A percentile compares a stretch with the other conserved stretches of the same genome.
Conservation (phyloP, 1,140 invertebrate genomes). For the Proales similis region DNA sequence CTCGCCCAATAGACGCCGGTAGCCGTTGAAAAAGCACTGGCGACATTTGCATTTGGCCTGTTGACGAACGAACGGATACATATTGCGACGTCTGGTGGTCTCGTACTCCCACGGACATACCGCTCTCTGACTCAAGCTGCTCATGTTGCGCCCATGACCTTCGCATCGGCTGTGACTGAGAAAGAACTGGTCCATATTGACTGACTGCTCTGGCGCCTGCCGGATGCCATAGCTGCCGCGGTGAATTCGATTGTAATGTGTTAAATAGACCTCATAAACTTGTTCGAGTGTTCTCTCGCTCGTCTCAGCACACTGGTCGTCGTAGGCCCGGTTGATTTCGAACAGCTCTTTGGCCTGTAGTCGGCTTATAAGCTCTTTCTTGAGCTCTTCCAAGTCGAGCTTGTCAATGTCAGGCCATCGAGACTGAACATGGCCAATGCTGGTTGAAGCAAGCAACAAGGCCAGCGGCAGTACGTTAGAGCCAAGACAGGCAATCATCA, state of each 20-base stretch:
- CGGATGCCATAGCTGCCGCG: slow-evolving; percentile 3
- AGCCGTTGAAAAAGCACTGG: slow-evolving; percentile 4
- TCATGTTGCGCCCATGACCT: slow-evolving; percentile 28
- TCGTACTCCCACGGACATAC: slow-evolving; percentile 27
- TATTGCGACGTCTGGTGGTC: background rate
- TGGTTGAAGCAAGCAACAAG: no score
- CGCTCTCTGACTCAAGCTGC: slow-evolving; percentile 10
- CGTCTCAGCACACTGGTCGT: no score
- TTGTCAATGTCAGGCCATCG: slow-evolving; percentile 7
- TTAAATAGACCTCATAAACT: slow-evolving; percentile 8
- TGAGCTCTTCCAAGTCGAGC: background rate
- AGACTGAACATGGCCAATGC: no score
- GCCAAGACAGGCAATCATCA: no score
- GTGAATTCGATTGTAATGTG: background rate
- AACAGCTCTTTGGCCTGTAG: background rate
- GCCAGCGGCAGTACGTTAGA: no score
- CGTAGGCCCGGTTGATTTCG: slow-evolving; percentile 2
- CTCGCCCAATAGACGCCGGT: background rate
- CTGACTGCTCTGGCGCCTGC: background rate
- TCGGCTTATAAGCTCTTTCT: slow-evolving; percentile 1
- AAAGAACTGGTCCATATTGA: slow-evolving; percentile 28
- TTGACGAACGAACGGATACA: background rate
- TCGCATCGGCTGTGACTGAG: slow-evolving; percentile 12
- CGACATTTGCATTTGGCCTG: slow-evolving; percentile 15
- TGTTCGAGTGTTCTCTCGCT: no score